Evolutionary conservation across 35 echinoderm and acorn worm genomes (phyloP), one percentile per base, ranked within the genome.

Genomic region (Ophiothrix spiculata): DNA sequence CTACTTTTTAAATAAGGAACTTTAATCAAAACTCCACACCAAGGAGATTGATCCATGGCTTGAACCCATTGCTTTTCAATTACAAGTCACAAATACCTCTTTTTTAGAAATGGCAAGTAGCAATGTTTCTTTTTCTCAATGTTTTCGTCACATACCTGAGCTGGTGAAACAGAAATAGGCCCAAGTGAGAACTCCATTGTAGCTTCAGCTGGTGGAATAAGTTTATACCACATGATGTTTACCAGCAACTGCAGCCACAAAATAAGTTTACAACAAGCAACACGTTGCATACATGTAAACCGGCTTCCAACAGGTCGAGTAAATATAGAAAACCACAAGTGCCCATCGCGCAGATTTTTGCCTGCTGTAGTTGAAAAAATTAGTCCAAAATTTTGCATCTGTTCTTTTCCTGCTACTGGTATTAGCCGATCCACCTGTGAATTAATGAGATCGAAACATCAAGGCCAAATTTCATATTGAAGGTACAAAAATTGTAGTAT

Each of bases 171-270:
- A 32, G 86, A 89, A 35, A 97, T 35, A 4, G 94, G 94, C 39
- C 94, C 94, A 40, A 97, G 46, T 15, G 88, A 77, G 79, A 97
- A 79, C 17, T 85, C 75, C 19, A 73, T 82, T 1, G 37, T 35
- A 16, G 94, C 64, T 0, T 49, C 38, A 8, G 94, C 0, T 0
- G 93, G 89, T 0, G 94, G 89, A 1, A 56, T 75, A 1, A 87
- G 63, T 76, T 85, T 83, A 45, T 97, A 97, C 81, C 86, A 97
- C 94, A 97, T 97, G 64, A 97, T 95, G 79, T 91, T 91, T 0
- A 92, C 94, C 33, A 97, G 56, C 90, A 97, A 89, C 79, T 97
- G 90, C 69, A 97, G 39, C 94, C 94, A 97, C 1, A 97, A 74
- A 12, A 91, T 83, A 85, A 97, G 92, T 64, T 92, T 63, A 37